These are phyloP conservation scores for Sarcophaga carnaria DNA, from an alignment of 2,888 invertebrate species.

Conservation along the genomic window DNA sequence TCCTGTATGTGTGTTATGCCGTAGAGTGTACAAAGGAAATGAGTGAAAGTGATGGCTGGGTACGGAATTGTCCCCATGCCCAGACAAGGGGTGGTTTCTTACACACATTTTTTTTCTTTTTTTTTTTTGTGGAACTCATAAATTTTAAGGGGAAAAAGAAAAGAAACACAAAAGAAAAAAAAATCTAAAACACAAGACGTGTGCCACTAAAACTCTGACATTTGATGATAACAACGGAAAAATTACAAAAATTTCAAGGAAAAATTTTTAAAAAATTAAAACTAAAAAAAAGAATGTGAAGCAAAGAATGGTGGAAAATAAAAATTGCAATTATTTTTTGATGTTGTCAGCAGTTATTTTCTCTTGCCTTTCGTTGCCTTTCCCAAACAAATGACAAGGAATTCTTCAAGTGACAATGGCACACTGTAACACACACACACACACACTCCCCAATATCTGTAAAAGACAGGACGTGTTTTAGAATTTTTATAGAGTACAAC, in stretches of 20 bases:
- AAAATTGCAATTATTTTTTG: slow-evolving; percentile 70
- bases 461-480: no score
- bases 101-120: neutral
- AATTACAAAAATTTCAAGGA: slow-evolving; percentile 27
- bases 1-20: slow-evolving; percentile 56
- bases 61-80: neutral
- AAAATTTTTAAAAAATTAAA: slow-evolving; percentile 9
- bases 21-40: neutral
- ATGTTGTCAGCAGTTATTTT: slow-evolving; percentile 60
- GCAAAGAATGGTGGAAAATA: neutral
- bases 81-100: neutral
- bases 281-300: slow-evolving; percentile 11
- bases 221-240: slow-evolving; percentile 26
- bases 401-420: slow-evolving; percentile 35
- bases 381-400: neutral
- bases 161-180: neutral
- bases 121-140: slow-evolving; percentile 16
- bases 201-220: slow-evolving; percentile 32
- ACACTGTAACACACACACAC: neutral
- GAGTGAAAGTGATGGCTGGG: neutral
- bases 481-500: no score
- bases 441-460: neutral
- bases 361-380: slow-evolving; percentile 4
- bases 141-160: neutral
- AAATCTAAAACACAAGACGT: slow-evolving; percentile 38